Evolutionary conservation across 30 jellyfish, hydroid and myxozoan species (phyloP), one percentile per base, ranked within the genome.

Genomic region (Aurelia aurita complex sp. Pacific): DNA sequence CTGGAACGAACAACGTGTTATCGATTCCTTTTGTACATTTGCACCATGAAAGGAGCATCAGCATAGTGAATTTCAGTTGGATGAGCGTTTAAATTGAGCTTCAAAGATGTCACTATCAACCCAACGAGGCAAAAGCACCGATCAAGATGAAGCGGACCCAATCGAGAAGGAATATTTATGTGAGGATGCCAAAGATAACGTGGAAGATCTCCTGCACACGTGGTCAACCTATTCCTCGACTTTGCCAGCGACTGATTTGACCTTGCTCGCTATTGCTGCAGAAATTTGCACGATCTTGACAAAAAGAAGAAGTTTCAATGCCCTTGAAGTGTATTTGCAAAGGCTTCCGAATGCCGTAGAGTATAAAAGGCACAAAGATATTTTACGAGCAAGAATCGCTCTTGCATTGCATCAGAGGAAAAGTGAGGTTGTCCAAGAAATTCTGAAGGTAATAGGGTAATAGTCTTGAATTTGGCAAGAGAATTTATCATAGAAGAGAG

Each of bases 391-490:
- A 15, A 82, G 79, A 62, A 76, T 83, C 12, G 82, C 80, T 5
- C 83, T 89, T 33, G 97, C 97, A 35, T 29, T 89, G 76, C 79
- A 78, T 60, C 83, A 85, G 70, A 67, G 65, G 63, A 86, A 89
- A 74, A 17, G 80, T 23, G 65, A 71, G 19, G 67, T 80, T 75
- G 97, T 89, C 40, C 79, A 81, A 68, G 86, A 75, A 15, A 69
- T 82, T 32, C 38, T 89, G 34, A 81, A 82, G 94, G 97, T 89
- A 29, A 46, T 46, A 9, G 57, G 94, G 97, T 89, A 29, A 46
- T 46, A 9, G 57, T 46, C 57, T 46, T 46, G 14, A 46, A 46
- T 46, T 9, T 46, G 14, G 15, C 57, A 46, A 1, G 14, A 6
- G 57, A 46, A 46, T 46, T 46, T 9, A 1, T 46, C 16, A 46